phyloP scores from a whole-genome alignment of 1,140 invertebrate genomes.

The Lethrus apterus region DNA sequence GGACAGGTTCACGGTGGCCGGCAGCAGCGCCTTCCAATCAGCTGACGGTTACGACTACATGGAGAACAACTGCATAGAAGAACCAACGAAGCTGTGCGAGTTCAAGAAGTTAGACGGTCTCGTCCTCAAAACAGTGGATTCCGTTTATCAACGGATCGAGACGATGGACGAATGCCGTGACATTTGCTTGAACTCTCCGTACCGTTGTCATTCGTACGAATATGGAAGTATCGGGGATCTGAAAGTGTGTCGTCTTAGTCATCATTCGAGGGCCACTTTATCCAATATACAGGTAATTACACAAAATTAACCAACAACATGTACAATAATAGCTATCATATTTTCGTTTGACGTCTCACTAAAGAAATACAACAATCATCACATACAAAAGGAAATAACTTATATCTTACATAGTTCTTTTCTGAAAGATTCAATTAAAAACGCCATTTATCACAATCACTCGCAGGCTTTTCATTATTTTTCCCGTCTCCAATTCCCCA shows the following conservation, averaged over 20 bases:
- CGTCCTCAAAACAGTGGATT: slow-evolving; percentile 89
- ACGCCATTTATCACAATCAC: too few relatives aligned
- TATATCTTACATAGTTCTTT: too few relatives aligned
- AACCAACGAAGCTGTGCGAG: slow-evolving; percentile 85
- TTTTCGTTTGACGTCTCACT: too few relatives aligned
- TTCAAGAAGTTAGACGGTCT: slow-evolving; percentile 82
- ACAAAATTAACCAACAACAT: too few relatives aligned
- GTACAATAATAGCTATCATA: too few relatives aligned
- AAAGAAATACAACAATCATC: too few relatives aligned
- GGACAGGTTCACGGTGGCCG: slow-evolving; percentile 80
- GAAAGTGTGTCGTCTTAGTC: slow-evolving; percentile 85
- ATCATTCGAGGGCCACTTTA: slow-evolving; percentile 81
- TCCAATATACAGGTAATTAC: slow-evolving; percentile 70
- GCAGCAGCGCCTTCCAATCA: slow-evolving; percentile 63
- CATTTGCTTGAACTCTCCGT: slow-evolving; percentile 78
- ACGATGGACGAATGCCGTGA: slow-evolving; percentile 81
- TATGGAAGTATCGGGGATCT: slow-evolving; percentile 87
- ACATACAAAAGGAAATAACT: too few relatives aligned
- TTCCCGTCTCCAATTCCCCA: too few relatives aligned
- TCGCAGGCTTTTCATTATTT: too few relatives aligned
- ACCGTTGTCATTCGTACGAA: slow-evolving; percentile 85
- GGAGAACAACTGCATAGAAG: slow-evolving; percentile 85
- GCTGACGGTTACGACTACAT: slow-evolving; percentile 72
- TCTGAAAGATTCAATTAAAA: too few relatives aligned
- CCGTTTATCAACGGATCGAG: slow-evolving; percentile 83